phyloP scores from a whole-genome alignment of 2,888 invertebrate species.

The Steromphala cineraria region DNA sequence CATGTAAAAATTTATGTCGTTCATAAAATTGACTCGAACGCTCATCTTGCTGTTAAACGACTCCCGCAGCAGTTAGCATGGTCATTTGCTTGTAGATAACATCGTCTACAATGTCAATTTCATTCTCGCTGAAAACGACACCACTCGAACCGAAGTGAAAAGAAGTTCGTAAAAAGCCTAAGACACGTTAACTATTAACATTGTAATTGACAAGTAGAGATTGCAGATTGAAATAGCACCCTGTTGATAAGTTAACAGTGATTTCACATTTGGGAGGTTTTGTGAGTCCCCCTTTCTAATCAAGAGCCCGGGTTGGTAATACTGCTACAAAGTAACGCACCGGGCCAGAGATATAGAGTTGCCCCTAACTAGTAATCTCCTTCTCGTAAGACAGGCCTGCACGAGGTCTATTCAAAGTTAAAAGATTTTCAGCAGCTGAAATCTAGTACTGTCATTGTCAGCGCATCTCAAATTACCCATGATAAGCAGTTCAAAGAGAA shows the following conservation, averaged over 20 bases:
- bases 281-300: background rate
- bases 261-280: conserved; percentile 13
- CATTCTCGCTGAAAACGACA: conserved; percentile 1
- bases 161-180: background rate
- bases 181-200: background rate
- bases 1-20: conserved; percentile 15
- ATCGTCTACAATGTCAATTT: conserved; percentile 15
- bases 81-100: conserved; percentile 2
- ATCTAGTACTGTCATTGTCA: background rate
- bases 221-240: conserved; percentile 12
- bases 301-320: background rate
- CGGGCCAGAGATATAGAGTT: background rate
- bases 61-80: background rate
- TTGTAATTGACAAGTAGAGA: conserved; percentile 12
- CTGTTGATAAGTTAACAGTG: background rate
- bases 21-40: background rate
- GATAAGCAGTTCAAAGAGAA: conserved; percentile 6
- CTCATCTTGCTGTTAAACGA: background rate
- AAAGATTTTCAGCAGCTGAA: conserved; percentile 8
- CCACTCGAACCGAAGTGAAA: conserved; percentile 7
- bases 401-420: conserved; percentile 3
- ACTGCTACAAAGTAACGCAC: background rate
- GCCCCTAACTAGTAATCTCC: background rate
- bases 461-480: background rate
- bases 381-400: background rate